Evolutionary conservation across 2,888 invertebrate genomes (phyloP).

Genomic region (Calameuta filiformis): DNA sequence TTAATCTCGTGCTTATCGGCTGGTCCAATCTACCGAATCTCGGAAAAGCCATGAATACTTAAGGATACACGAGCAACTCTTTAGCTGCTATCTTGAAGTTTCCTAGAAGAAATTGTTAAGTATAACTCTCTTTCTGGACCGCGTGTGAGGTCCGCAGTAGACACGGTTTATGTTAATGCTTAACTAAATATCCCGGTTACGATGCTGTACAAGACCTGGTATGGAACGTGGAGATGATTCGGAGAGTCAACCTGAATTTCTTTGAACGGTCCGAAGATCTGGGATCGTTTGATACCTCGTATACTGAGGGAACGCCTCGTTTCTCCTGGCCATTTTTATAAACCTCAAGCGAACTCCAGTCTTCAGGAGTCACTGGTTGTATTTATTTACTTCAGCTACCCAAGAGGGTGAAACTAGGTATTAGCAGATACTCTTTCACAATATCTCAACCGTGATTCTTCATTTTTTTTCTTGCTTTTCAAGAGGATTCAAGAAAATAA

Average conservation of each 20-base stretch:
- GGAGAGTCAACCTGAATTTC: neutral
- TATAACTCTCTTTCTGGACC: conserved; percentile 16
- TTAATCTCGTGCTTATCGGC: conserved; percentile 1
- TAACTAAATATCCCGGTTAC: neutral
- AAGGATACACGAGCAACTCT: conserved; percentile 16
- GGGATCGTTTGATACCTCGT: neutral
- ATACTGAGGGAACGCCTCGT: neutral
- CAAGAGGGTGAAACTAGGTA: neutral
- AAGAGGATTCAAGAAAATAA: neutral
- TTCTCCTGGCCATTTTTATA: neutral
- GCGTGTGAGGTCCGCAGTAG: conserved; percentile 21
- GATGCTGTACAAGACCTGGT: neutral
- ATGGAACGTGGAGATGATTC: neutral
- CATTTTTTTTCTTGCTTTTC: neutral
- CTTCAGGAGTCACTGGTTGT: neutral
- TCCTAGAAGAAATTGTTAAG: conserved; percentile 6
- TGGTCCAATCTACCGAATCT: conserved; percentile 18
- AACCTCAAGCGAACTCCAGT: neutral
- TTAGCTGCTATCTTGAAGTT: neutral
- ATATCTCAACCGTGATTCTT: neutral
- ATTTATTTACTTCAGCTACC: neutral
- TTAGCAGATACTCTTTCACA: neutral
- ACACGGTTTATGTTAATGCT: conserved; percentile 6
- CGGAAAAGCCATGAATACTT: conserved; percentile 20
- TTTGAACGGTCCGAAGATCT: neutral